Evolutionary conservation across 2,113 vertebrate genomes (phyloP).

Genomic region (Mastomys natalensis): DNA sequence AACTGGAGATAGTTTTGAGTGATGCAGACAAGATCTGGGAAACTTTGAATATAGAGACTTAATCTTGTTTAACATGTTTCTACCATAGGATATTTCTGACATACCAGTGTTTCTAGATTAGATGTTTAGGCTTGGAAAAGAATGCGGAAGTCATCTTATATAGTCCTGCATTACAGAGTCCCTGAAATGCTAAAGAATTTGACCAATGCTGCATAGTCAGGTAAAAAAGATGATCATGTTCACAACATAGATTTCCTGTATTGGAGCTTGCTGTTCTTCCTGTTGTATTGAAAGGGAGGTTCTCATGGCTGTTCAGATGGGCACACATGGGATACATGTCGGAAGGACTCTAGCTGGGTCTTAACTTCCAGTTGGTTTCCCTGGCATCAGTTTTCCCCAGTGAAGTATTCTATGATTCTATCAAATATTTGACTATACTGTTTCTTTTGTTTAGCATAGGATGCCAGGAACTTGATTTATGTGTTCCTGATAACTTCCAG

Average conservation of each 20-base stretch:
- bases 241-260: neutral
- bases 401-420: neutral
- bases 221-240: neutral
- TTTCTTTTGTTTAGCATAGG: neutral
- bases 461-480: neutral
- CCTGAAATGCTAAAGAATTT: constrained; percentile 28
- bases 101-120: neutral
- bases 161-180: neutral
- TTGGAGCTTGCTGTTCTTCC: neutral
- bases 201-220: neutral
- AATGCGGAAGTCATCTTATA: neutral
- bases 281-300: neutral
- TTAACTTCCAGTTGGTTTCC: neutral
- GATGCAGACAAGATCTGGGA: neutral
- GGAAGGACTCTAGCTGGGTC: neutral
- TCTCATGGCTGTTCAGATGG: neutral
- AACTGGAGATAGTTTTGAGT: constrained; percentile 5
- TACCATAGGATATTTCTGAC: neutral
- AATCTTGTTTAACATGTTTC: constrained; percentile 19
- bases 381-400: neutral
- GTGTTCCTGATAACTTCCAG: neutral
- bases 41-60: neutral
- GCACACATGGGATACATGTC: neutral
- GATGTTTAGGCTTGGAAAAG: neutral
- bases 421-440: neutral